phyloP scores from a whole-genome alignment of 2,113 vertebrate genomes.

The Turdus rufiventris region DNA sequence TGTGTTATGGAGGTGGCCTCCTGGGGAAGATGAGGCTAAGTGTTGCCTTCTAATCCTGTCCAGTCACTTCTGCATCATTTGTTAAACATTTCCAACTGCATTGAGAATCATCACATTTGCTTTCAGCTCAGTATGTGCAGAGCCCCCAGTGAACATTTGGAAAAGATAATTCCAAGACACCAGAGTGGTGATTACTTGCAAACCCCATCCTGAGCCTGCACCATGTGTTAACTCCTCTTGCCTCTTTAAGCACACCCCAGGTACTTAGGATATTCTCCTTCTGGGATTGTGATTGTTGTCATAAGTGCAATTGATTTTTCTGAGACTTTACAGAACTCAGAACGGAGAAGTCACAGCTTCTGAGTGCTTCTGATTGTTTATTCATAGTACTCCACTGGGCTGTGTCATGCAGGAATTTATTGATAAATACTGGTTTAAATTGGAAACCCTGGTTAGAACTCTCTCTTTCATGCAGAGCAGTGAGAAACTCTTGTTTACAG shows the following conservation, averaged over 20 bases:
- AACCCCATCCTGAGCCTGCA: background rate
- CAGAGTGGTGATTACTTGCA: slow-evolving; percentile 25
- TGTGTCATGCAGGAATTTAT: slow-evolving; percentile 28
- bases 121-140: slow-evolving; percentile 38
- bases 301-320: background rate
- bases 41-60: slow-evolving; percentile 22
- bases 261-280: background rate
- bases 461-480: background rate
- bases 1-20: background rate
- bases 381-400: background rate
- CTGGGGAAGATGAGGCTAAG: background rate
- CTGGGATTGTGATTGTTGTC: background rate
- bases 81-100: background rate
- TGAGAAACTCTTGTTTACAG: background rate
- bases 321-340: slow-evolving; percentile 14
- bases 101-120: slow-evolving; percentile 25
- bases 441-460: slow-evolving; percentile 5
- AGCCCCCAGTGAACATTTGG: slow-evolving; percentile 33
- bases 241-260: slow-evolving; percentile 14
- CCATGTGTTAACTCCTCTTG: background rate
- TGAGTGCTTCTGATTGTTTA: slow-evolving; percentile 26
- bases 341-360: slow-evolving; percentile 8
- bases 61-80: slow-evolving; percentile 6
- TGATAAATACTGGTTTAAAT: slow-evolving; percentile 51
- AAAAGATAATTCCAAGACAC: slow-evolving; percentile 13